Conservation (phyloP, 2,888 invertebrate species). For the Gibbula magus region DNA sequence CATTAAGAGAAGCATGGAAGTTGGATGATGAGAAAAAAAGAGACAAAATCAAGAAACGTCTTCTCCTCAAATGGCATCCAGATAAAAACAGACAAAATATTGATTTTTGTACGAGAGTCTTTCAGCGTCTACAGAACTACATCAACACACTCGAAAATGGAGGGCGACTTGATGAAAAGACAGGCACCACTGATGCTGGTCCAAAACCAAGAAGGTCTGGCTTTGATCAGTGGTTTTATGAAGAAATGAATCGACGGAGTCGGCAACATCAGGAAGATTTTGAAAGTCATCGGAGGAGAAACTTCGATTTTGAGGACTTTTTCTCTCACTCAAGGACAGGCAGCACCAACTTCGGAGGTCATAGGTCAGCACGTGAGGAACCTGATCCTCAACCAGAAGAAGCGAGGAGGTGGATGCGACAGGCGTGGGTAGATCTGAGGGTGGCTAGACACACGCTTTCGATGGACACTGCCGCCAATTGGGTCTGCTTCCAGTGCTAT, state of each 20-base stretch:
- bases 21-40: constrained; percentile 30
- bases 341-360: neutral
- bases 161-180: constrained; percentile 11
- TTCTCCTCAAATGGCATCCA: constrained; percentile 53
- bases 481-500: constrained; percentile 57
- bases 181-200: neutral
- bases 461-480: constrained; percentile 37
- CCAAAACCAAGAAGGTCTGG: neutral
- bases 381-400: constrained; percentile 42
- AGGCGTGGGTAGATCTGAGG: constrained; percentile 49
- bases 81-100: constrained; percentile 48
- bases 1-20: constrained; percentile 42
- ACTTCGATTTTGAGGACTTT: neutral
- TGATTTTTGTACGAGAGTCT: constrained; percentile 44
- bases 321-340: neutral
- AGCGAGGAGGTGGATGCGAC: constrained; percentile 54
- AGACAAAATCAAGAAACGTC: constrained; percentile 43
- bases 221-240: neutral
- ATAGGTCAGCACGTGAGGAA: neutral
- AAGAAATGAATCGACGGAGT: constrained; percentile 6
- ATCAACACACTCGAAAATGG: constrained; percentile 41
- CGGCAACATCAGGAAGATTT: neutral
- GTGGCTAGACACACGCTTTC: constrained; percentile 31
- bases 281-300: neutral
- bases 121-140: constrained; percentile 45